Evolutionary conservation across 2,888 invertebrate species (phyloP).

Genomic region (Invenusta paracnida): DNA sequence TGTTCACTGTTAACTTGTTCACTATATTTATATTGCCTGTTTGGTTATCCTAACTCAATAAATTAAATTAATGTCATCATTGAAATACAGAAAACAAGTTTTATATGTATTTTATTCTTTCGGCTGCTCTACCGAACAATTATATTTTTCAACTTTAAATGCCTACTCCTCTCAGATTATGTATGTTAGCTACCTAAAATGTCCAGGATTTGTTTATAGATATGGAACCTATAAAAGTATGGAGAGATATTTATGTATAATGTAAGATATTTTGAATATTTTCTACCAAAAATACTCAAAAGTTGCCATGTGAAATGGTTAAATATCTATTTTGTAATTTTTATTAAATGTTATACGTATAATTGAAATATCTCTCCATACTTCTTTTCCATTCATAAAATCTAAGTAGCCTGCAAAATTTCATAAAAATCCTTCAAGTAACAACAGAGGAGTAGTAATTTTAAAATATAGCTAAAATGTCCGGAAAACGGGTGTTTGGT

Average conservation of each 20-base stretch:
- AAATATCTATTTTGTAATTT: background rate
- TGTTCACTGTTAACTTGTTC: too few species aligned
- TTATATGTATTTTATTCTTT: too few species aligned
- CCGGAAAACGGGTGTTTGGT: background rate
- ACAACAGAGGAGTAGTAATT: background rate
- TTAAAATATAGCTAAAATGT: background rate
- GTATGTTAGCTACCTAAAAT: background rate
- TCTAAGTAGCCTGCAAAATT: background rate
- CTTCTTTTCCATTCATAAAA: background rate
- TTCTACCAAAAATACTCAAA: background rate
- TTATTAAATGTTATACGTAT: background rate
- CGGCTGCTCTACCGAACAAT: too few species aligned
- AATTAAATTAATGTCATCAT: too few species aligned
- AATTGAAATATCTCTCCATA: background rate
- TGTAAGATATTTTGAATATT: background rate
- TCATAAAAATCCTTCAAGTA: background rate
- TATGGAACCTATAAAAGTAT: background rate
- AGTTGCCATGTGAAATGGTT: background rate
- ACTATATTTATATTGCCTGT: too few species aligned
- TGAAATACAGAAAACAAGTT: too few species aligned
- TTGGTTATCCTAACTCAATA: too few species aligned
- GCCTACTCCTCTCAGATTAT: too few species aligned
- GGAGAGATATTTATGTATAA: background rate
- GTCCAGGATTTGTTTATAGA: background rate
- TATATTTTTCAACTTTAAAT: too few species aligned